phyloP scores from a whole-genome alignment of 2,113 vertebrate species.

The Abramis brama region DNA sequence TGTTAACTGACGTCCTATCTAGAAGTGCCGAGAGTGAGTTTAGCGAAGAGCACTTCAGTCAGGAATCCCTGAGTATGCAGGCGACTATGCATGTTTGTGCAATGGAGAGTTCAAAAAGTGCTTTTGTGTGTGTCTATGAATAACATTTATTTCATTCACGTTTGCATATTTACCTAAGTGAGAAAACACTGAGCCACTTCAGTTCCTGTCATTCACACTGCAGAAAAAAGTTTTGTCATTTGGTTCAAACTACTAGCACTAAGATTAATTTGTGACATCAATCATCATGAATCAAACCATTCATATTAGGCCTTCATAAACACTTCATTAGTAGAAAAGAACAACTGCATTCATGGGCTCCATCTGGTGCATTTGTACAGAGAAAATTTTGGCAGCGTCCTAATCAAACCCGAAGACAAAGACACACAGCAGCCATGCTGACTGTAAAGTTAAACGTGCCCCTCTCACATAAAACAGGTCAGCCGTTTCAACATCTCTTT shows the following conservation, averaged over 20 bases:
- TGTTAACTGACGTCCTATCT: slow-evolving; percentile 57
- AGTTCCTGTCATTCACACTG: slow-evolving; percentile 3
- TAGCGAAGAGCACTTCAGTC: slow-evolving; percentile 42
- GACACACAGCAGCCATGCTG: background rate
- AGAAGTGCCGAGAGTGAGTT: slow-evolving; percentile 30
- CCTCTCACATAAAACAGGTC: slow-evolving; percentile 32
- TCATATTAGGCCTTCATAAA: slow-evolving; percentile 51
- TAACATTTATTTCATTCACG: background rate
- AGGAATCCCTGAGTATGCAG: slow-evolving; percentile 40
- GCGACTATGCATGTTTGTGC: slow-evolving; percentile 28
- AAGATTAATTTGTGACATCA: slow-evolving; percentile 51
- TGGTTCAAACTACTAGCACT: slow-evolving; percentile 32
- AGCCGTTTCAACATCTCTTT: background rate
- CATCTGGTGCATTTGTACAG: slow-evolving; percentile 57
- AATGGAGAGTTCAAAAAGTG: slow-evolving; percentile 23
- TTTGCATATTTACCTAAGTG: slow-evolving; percentile 23
- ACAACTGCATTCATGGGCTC: slow-evolving; percentile 48
- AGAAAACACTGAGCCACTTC: slow-evolving; percentile 21
- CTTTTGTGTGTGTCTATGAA: slow-evolving; percentile 17
- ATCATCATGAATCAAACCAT: slow-evolving; percentile 54
- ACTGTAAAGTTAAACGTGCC: slow-evolving; percentile 48
- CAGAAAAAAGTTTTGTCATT: slow-evolving; percentile 37
- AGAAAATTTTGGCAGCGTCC: slow-evolving; percentile 48
- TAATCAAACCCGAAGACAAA: slow-evolving; percentile 50
- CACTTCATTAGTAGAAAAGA: slow-evolving; percentile 55